phyloP scores from a whole-genome alignment of 2,797 vertebrate genomes.

The Chromis chromis region DNA sequence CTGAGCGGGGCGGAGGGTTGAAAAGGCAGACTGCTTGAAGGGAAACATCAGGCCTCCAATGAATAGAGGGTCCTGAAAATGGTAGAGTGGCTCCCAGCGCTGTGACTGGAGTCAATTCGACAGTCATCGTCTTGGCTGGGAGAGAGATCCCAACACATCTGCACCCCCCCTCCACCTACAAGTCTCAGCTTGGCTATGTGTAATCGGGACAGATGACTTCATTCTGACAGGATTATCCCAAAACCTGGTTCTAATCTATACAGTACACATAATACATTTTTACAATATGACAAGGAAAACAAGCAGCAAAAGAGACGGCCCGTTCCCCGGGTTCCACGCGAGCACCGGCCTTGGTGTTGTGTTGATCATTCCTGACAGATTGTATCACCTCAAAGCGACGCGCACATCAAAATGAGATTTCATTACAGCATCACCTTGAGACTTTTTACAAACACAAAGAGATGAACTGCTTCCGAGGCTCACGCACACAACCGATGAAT shows the following conservation, averaged over 20 bases:
- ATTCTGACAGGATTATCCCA: slow-evolving; percentile 93
- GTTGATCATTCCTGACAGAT: slow-evolving; percentile 92
- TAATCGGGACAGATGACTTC: slow-evolving; percentile 92
- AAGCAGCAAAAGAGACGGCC: slow-evolving; percentile 84
- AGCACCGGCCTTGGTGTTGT: slow-evolving; percentile 80
- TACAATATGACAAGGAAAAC: slow-evolving; percentile 96
- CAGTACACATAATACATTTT: slow-evolving; percentile 94
- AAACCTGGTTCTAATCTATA: slow-evolving; percentile 95
- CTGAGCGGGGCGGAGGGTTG: slow-evolving; percentile 65
- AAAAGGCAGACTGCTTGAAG: slow-evolving; percentile 80
- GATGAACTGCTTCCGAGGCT: slow-evolving; percentile 45
- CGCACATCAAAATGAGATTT: slow-evolving; percentile 84
- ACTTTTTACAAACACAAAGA: slow-evolving; percentile 56
- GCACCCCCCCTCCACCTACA: neutral
- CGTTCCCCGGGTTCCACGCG: slow-evolving; percentile 85
- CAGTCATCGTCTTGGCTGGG: slow-evolving; percentile 91
- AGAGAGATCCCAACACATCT: slow-evolving; percentile 80
- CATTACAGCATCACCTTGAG: slow-evolving; percentile 83
- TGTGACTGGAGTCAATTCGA: slow-evolving; percentile 89
- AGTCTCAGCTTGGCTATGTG: slow-evolving; percentile 86
- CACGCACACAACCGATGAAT: slow-evolving; percentile 40
- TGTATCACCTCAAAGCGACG: slow-evolving; percentile 89
- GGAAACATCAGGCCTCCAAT: slow-evolving; percentile 76
- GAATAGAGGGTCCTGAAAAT: slow-evolving; percentile 72
- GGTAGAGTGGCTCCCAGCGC: slow-evolving; percentile 86